These are phyloP conservation scores for Lycaon pictus DNA, from an alignment of 2,113 vertebrate species.

Conservation along the genomic window DNA sequence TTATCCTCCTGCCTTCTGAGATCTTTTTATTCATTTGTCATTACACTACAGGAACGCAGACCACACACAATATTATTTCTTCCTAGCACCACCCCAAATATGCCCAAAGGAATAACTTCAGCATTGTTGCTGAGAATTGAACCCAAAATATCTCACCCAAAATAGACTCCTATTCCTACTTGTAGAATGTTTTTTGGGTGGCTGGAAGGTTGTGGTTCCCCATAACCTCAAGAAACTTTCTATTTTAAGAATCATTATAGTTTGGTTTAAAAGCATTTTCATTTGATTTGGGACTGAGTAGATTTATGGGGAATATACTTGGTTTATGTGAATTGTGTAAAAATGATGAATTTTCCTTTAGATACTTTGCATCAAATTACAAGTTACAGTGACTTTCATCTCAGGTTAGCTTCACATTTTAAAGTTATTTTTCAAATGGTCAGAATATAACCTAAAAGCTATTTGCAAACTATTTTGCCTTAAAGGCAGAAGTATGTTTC, in stretches of 20 bases:
- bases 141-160: slow-evolving; percentile 63
- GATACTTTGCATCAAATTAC: slow-evolving; percentile 20
- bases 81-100: slow-evolving; percentile 28
- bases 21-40: neutral
- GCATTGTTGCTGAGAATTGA: slow-evolving; percentile 43
- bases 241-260: slow-evolving; percentile 64
- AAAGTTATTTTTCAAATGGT: slow-evolving; percentile 53
- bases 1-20: slow-evolving; percentile 11
- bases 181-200: slow-evolving; percentile 71
- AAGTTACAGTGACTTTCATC: neutral
- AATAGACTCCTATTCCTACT: slow-evolving; percentile 67
- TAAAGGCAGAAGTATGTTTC: slow-evolving; percentile 47
- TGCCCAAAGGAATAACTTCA: slow-evolving; percentile 35
- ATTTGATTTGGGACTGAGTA: slow-evolving; percentile 58
- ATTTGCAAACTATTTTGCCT: slow-evolving; percentile 23
- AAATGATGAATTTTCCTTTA: slow-evolving; percentile 25
- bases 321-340: neutral
- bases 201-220: slow-evolving; percentile 71
- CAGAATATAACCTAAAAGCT: neutral
- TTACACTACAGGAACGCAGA: neutral
- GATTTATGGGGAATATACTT: slow-evolving; percentile 34
- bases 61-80: slow-evolving; percentile 69
- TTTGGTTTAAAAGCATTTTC: slow-evolving; percentile 63
- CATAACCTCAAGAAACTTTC: slow-evolving; percentile 76
- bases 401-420: slow-evolving; percentile 41